Conservation (phyloP, 1,140 invertebrate genomes). For the Centruroides vittatus region DNA sequence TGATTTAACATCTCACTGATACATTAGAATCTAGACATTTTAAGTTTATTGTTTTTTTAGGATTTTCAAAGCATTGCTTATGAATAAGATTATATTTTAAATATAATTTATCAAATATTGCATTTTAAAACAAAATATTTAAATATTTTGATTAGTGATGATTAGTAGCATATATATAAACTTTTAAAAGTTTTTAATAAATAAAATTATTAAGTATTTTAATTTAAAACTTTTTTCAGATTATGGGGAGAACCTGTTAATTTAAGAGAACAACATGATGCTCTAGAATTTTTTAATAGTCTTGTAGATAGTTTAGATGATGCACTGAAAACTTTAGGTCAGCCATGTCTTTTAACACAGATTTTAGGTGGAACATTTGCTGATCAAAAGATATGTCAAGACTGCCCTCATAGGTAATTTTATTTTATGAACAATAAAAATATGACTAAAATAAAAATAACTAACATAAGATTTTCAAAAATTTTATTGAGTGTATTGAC, state of each 20-base stretch:
- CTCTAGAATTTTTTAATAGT: slow-evolving; percentile 98
- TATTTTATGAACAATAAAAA: background rate
- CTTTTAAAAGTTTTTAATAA: background rate
- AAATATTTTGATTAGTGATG: too few relatives aligned
- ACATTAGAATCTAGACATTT: too few relatives aligned
- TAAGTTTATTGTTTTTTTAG: too few relatives aligned
- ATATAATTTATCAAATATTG: too few relatives aligned
- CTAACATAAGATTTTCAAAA: too few relatives aligned
- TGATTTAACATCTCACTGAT: too few relatives aligned
- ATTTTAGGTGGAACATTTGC: slow-evolving; percentile 93
- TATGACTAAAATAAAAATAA: too few relatives aligned
- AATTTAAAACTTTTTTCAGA: slow-evolving; percentile 27
- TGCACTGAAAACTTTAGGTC: slow-evolving; percentile 78
- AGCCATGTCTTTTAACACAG: slow-evolving; percentile 85
- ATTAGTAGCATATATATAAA: too few relatives aligned
- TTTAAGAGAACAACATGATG: slow-evolving; percentile 94
- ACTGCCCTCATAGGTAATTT: slow-evolving; percentile 85
- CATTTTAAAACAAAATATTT: too few relatives aligned
- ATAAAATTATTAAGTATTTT: background rate
- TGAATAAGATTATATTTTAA: too few relatives aligned
- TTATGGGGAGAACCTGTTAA: slow-evolving; percentile 90
- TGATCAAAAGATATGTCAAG: slow-evolving; percentile 98
- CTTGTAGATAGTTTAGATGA: slow-evolving; percentile 93
- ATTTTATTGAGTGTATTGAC: too few relatives aligned
- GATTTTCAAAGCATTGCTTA: too few relatives aligned